These are phyloP conservation scores for Operophtera brumata DNA, from an alignment of 2,888 invertebrate genomes.

Conservation along the genomic window DNA sequence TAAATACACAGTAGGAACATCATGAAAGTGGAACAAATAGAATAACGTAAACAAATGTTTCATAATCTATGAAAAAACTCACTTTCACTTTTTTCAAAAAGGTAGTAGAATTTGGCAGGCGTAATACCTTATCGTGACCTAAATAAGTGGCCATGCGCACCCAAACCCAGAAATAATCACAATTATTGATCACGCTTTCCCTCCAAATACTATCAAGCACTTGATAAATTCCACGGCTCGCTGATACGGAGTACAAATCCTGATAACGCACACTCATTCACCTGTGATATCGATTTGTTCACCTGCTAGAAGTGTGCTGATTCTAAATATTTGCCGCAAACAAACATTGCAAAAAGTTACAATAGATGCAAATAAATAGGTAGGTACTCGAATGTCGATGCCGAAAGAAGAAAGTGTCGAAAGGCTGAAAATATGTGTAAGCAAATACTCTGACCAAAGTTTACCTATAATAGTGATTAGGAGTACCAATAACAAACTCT, in stretches of 20 bases:
- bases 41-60: too few relatives aligned
- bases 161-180: constrained; percentile 19
- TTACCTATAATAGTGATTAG: too few relatives aligned
- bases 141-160: not conserved
- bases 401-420: not conserved
- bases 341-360: constrained; percentile 33
- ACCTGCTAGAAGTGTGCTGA: constrained; percentile 52
- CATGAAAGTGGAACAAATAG: too few relatives aligned
- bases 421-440: not conserved
- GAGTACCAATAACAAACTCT: too few relatives aligned
- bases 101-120: not conserved
- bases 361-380: constrained; percentile 29
- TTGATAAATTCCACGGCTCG: constrained; percentile 57
- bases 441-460: too few relatives aligned
- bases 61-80: too few relatives aligned
- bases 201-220: constrained; percentile 51
- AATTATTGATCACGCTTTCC: constrained; percentile 48
- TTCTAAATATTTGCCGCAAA: constrained; percentile 34
- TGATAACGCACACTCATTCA: constrained; percentile 64
- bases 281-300: constrained; percentile 65
- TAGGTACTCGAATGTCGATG: not conserved
- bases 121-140: constrained; percentile 16
- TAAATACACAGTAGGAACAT: too few relatives aligned
- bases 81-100: too few relatives aligned
- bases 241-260: constrained; percentile 57